Evolutionary conservation across 2,888 invertebrate genomes (phyloP).

Genomic region (Heliconius sara): DNA sequence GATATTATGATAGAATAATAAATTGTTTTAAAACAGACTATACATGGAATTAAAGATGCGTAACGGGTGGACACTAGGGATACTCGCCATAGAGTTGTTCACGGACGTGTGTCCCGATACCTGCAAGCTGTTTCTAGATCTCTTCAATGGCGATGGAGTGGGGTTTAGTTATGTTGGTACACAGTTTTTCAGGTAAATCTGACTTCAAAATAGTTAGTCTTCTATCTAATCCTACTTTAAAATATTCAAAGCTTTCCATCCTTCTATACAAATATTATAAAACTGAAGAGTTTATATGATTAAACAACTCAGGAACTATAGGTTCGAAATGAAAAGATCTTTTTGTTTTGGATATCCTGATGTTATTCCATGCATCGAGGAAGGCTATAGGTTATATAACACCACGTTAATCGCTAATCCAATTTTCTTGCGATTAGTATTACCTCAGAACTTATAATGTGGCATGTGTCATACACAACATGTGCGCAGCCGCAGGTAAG

Average conservation of each 20-base stretch:
- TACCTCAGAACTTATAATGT: too few relatives aligned
- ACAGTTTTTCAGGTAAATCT: slow-evolving; percentile 67
- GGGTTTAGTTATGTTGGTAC: slow-evolving; percentile 71
- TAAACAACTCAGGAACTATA: not conserved
- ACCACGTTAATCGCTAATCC: too few relatives aligned
- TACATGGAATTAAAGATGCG: slow-evolving; percentile 59
- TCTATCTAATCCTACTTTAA: too few relatives aligned
- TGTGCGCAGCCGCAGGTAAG: too few relatives aligned
- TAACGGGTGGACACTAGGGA: slow-evolving; percentile 60
- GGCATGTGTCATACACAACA: too few relatives aligned
- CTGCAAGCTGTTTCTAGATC: slow-evolving; percentile 66
- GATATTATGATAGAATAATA: not conserved
- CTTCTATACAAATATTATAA: not conserved
- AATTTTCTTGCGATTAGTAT: too few relatives aligned
- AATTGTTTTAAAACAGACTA: slow-evolving; percentile 54
- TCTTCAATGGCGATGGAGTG: slow-evolving; percentile 62
- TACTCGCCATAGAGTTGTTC: slow-evolving; percentile 65
- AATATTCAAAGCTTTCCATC: too few relatives aligned
- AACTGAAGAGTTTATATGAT: not conserved
- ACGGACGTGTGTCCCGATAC: slow-evolving; percentile 68
- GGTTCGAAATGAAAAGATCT: not conserved
- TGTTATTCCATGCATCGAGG: too few relatives aligned
- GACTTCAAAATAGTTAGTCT: too few relatives aligned
- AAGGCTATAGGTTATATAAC: too few relatives aligned
- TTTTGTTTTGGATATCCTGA: not conserved